Base-by-base conservation (phyloP, 1,140 invertebrate species). In the Cydia pomonella region DNA sequence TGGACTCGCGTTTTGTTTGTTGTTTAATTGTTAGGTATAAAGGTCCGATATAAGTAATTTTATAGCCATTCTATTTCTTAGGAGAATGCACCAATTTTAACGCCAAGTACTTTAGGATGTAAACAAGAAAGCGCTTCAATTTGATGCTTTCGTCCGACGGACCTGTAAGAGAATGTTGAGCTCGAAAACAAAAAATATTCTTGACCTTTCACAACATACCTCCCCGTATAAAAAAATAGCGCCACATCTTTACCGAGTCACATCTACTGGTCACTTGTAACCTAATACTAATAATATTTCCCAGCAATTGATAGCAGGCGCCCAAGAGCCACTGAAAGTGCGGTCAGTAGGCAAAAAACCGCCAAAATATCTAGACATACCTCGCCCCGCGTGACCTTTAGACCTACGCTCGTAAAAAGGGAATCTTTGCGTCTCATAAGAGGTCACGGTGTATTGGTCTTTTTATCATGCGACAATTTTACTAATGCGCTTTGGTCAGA, bases 251-350 rank as follows among this genome's bases (percentile, higher is more conserved):
- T 63, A 27, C 62, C 13, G 27, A 69, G 25, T 33, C 64, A 38
- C 64, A 69, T 69, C 18, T 29, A 69, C 64, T 69, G 82, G 74
- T 77, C 79, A 83, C 83, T 78, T 76, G 63, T 73, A 76, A 77
- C 79, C 77, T 82, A 79, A 77, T 73, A 82, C 80, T 85, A 88
- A 89, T 85, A 89, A 88, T 88, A 89, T 89, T 90, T 89, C 80
- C 72, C 82, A 85, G 85, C 90, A 90, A 92, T 92, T 90, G 85
- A 83, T 85, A 89, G 84, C 88, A 89, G 88, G 85, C 84, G 83
- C 73, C 77, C 85, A 90, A 84, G 77, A 80, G 82, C 82, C 74
- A 82, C 83, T 84, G 85, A 84, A 87, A 86, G 82, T 84, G 76
- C 82, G 85, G 85, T 87, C 86, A 88, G 90, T 84, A 79, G 80